These are phyloP conservation scores for Henricia sp. DNA, from an alignment of 53 echinoderm and acorn worm genomes.

Conservation along the genomic window DNA sequence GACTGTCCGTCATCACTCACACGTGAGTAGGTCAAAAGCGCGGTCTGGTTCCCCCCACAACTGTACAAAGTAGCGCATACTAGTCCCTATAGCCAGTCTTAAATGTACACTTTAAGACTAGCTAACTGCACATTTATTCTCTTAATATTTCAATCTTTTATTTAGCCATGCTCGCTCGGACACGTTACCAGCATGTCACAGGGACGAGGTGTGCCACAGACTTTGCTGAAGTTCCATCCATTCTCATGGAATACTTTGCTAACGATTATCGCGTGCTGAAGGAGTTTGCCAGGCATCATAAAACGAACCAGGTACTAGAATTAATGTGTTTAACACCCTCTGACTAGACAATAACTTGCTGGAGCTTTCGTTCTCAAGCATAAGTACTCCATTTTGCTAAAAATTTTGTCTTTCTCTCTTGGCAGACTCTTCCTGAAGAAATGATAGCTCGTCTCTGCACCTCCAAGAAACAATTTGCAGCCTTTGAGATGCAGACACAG, in stretches of 20 bases:
- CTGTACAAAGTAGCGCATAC: not conserved
- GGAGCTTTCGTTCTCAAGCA: not conserved
- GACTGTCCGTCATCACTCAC: no score
- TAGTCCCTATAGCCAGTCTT: no score
- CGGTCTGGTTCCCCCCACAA: not conserved
- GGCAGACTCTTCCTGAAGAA: conserved; percentile 96
- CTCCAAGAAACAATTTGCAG: conserved; percentile 97
- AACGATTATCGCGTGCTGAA: conserved; percentile 89
- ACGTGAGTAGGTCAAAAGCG: no score
- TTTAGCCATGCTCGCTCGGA: conserved; percentile 90
- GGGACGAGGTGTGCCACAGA: conserved; percentile 93
- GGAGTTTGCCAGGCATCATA: conserved; percentile 92
- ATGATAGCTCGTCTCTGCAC: conserved; percentile 85
- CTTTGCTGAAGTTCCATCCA: conserved; percentile 93
- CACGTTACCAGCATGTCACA: conserved; percentile 92
- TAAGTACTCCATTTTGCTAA: no score
- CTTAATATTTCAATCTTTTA: not conserved
- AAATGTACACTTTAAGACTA: no score
- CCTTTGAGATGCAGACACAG: conserved; percentile 93
- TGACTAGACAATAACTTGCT: not conserved
- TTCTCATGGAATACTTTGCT: conserved; percentile 98
- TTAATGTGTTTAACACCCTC: not conserved
- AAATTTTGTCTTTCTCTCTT: conserved; percentile 4
- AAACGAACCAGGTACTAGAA: conserved; percentile 82
- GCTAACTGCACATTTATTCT: no score